These are phyloP conservation scores for Corapipo altera DNA, from an alignment of 2,113 vertebrate genomes.

Conservation along the genomic window DNA sequence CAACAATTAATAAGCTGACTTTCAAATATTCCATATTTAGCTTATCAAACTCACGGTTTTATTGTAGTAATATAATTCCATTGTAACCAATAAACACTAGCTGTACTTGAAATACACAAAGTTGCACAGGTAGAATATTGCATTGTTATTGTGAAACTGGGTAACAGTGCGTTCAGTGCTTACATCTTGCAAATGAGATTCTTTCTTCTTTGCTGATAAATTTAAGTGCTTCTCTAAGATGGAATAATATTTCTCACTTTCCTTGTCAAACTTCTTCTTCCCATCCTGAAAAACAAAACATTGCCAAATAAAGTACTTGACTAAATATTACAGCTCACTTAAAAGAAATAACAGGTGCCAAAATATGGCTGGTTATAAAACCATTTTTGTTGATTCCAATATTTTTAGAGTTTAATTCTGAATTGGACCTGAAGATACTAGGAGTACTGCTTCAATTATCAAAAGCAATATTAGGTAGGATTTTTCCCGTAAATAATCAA, in stretches of 20 bases:
- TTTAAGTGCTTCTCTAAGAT: slow-evolving; percentile 93
- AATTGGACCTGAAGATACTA: not conserved
- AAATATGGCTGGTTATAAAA: not conserved
- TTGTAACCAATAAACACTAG: not conserved
- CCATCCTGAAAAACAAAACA: slow-evolving; percentile 82
- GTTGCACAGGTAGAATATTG: not conserved
- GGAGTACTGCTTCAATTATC: not conserved
- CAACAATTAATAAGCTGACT: not conserved
- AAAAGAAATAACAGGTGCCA: not conserved
- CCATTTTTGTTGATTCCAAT: not conserved
- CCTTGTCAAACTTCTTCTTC: slow-evolving; percentile 97
- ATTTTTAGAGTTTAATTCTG: not conserved
- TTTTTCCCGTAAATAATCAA: not conserved
- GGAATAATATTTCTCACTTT: slow-evolving; percentile 94
- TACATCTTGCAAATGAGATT: slow-evolving; percentile 93
- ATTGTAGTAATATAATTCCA: not conserved
- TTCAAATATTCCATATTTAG: not conserved
- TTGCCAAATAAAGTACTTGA: not conserved
- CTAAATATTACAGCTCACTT: not conserved
- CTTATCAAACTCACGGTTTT: not conserved
- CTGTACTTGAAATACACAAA: not conserved
- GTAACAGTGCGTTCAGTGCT: slow-evolving; percentile 14
- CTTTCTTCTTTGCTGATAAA: slow-evolving; percentile 94
- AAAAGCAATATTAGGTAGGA: not conserved
- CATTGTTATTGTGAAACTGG: not conserved